Percentiles rank a stretch among this genome's conserved stretches.
phyloP scores from a whole-genome alignment of 2,113 vertebrate genomes.

The Oreochromis spilurus region DNA sequence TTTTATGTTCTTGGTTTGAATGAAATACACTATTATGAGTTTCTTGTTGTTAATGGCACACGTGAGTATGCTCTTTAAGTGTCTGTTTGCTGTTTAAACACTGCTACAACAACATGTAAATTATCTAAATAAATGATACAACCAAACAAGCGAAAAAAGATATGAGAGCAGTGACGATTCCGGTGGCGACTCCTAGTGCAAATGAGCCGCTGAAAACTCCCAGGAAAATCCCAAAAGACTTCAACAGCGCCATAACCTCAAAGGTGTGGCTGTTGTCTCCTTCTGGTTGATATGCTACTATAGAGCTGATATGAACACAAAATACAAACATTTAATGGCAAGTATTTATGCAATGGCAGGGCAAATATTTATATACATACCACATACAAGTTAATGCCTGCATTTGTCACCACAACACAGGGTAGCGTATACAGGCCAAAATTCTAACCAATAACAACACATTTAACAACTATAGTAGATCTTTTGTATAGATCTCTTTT shows the following conservation, averaged over 20 bases:
- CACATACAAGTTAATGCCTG: neutral
- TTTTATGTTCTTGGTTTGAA: neutral
- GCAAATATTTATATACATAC: neutral
- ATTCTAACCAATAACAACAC: neutral
- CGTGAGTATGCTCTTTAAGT: neutral
- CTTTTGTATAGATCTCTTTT: neutral
- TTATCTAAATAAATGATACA: neutral
- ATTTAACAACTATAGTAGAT: neutral
- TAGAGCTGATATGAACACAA: constrained; percentile 78
- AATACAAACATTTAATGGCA: neutral
- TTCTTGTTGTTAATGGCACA: neutral
- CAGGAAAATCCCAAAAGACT: constrained; percentile 92
- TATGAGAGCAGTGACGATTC: constrained; percentile 95
- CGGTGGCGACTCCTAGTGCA: constrained; percentile 91
- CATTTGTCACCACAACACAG: neutral
- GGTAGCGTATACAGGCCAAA: too few species aligned
- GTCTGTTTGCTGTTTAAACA: neutral
- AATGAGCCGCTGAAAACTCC: constrained; percentile 98
- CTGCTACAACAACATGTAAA: neutral
- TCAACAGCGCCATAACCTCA: constrained; percentile 90
- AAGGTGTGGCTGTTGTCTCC: constrained; percentile 96
- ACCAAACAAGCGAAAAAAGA: constrained; percentile 70
- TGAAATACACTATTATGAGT: too few species aligned
- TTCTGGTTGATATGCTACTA: constrained; percentile 90
- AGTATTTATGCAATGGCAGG: neutral